A percentile compares a stretch with the other conserved stretches of the same genome.
Conservation (phyloP, 2,797 vertebrate species). For the Propithecus deckenii region DNA sequence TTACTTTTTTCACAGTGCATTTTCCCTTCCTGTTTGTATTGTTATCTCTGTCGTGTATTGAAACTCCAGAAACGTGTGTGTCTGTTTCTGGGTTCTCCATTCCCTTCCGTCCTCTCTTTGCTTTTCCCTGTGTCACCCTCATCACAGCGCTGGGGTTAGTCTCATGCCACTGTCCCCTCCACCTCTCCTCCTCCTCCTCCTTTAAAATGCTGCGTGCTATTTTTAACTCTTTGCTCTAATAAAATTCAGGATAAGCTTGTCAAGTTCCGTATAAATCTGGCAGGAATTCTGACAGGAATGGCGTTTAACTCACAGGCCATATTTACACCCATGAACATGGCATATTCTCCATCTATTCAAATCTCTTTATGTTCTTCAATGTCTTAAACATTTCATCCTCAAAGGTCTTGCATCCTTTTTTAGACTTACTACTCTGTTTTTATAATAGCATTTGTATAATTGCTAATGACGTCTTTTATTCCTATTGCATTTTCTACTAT, state of each 20-base stretch:
- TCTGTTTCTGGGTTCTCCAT: background rate
- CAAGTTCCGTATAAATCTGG: background rate
- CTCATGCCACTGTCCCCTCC: rapidly evolving
- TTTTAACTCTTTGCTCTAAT: background rate
- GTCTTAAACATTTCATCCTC: background rate
- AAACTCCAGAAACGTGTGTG: rapidly evolving
- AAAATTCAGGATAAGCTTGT: background rate
- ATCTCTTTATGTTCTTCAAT: background rate
- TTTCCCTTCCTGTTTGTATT: rapidly evolving
- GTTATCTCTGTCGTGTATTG: rapidly evolving
- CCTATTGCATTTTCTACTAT: background rate
- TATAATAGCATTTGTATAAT: background rate
- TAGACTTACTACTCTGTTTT: background rate
- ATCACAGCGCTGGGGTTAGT: background rate
- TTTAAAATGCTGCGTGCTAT: background rate
- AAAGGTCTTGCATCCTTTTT: rapidly evolving
- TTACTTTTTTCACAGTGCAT: rapidly evolving
- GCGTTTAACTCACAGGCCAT: rapidly evolving
- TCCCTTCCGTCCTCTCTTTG: background rate
- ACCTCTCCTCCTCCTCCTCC: background rate
- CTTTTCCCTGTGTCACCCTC: background rate
- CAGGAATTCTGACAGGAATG: background rate
- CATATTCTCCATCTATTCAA: background rate
- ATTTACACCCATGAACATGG: rapidly evolving
- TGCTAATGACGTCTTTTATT: background rate